Evolutionary conservation across 2,113 vertebrate genomes (phyloP).

Genomic region (Cathartes aura): DNA sequence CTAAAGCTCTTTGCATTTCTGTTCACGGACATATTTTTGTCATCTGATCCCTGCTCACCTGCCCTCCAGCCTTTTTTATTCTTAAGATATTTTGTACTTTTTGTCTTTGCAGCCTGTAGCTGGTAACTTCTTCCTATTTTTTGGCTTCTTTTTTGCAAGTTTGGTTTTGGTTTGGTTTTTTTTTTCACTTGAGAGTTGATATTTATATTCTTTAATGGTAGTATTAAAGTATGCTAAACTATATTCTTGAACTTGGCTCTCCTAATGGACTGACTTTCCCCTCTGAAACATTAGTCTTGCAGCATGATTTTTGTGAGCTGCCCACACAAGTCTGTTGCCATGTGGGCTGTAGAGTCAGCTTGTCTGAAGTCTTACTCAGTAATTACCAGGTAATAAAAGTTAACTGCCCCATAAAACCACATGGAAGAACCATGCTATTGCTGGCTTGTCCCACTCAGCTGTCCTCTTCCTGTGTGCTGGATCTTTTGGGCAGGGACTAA

Average conservation of each 20-base stretch:
- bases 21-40: neutral
- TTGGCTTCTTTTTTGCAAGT: neutral
- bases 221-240: neutral
- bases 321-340: neutral
- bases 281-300: neutral
- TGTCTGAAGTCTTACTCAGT: constrained; percentile 28
- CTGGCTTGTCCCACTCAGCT: neutral
- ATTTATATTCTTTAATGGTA: neutral
- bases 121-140: neutral
- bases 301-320: neutral
- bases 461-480: neutral
- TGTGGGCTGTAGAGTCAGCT: constrained; percentile 27
- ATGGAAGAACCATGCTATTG: constrained; percentile 25
- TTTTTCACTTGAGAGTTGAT: neutral
- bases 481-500: neutral
- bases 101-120: neutral
- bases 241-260: neutral
- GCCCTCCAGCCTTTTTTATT: neutral
- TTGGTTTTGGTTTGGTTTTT: neutral
- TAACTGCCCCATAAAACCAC: constrained; percentile 47
- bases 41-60: neutral
- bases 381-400: constrained; percentile 67
- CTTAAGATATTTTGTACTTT: neutral
- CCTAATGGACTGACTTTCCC: neutral
- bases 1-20: neutral